These are phyloP conservation scores for Macrobrachium rosenbergii DNA, from an alignment of 1,140 invertebrate genomes.

Conservation along the genomic window DNA sequence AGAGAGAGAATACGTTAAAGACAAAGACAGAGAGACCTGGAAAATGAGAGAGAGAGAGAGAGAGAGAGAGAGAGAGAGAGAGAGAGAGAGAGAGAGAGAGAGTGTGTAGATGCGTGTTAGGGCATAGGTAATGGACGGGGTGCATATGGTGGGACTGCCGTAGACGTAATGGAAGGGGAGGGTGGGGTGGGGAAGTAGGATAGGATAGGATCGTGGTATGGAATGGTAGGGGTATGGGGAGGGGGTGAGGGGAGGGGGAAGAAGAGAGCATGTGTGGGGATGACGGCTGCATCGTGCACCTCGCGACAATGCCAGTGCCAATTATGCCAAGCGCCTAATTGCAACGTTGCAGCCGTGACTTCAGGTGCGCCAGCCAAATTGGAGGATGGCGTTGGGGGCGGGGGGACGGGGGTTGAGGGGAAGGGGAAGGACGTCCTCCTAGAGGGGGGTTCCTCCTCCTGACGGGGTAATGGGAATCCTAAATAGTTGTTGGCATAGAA, in stretches of 20 bases:
- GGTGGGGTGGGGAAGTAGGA: neutral
- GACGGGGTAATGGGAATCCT: neutral
- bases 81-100: neutral
- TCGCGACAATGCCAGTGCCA: conserved; percentile 46
- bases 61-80: neutral
- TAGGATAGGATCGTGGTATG: neutral
- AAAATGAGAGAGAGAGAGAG: neutral
- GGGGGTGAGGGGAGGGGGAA: neutral
- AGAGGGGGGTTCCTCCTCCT: neutral
- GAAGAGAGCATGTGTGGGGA: neutral
- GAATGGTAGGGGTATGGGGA: neutral
- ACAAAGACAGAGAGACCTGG: too few relatives aligned
- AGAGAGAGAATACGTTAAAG: too few relatives aligned
- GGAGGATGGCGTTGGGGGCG: neutral
- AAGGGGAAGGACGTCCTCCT: neutral
- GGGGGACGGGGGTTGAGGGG: neutral
- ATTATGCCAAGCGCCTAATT: conserved; percentile 47
- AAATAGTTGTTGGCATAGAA: neutral
- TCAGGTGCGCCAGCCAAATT: conserved; percentile 43
- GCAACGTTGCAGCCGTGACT: conserved; percentile 40
- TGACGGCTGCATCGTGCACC: conserved; percentile 26
- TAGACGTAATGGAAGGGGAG: neutral
- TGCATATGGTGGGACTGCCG: neutral
- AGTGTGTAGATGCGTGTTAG: neutral
- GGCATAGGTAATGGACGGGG: too few relatives aligned